phyloP scores from a whole-genome alignment of 2,113 vertebrate genomes.

The Ptilorrhoa leucosticta region DNA sequence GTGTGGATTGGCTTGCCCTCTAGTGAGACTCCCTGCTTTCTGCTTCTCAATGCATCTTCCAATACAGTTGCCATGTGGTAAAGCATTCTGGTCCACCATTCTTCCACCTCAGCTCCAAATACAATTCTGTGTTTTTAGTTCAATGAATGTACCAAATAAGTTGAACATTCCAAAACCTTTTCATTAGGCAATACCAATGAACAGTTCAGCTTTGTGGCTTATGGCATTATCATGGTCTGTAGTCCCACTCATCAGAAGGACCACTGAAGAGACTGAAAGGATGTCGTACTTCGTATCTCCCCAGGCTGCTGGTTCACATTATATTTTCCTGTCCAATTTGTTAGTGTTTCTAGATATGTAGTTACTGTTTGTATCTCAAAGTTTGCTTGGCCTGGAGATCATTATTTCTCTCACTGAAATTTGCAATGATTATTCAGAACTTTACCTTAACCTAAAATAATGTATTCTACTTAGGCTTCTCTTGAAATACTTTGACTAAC shows the following conservation, averaged over 20 bases:
- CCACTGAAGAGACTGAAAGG: background rate
- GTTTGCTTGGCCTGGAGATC: background rate
- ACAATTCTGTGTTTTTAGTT: background rate
- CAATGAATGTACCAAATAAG: background rate
- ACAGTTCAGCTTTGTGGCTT: background rate
- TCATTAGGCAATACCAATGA: accelerated
- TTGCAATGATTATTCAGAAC: background rate
- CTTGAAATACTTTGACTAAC: background rate
- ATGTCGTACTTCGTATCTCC: background rate
- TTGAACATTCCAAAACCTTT: background rate
- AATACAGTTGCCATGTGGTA: background rate
- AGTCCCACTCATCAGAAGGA: background rate
- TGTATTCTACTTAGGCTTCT: background rate
- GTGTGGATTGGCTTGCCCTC: background rate
- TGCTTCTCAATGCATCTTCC: background rate
- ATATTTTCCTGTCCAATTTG: background rate
- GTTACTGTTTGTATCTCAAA: background rate
- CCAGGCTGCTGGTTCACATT: background rate
- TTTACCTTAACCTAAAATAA: background rate
- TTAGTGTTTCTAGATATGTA: background rate
- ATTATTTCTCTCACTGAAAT: background rate
- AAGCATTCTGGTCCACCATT: background rate
- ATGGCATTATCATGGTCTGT: background rate
- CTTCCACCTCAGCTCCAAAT: background rate
- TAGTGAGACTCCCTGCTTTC: background rate